These are phyloP conservation scores for Syngnathus scovelli DNA, from an alignment of 2,113 vertebrate genomes.

Conservation along the genomic window DNA sequence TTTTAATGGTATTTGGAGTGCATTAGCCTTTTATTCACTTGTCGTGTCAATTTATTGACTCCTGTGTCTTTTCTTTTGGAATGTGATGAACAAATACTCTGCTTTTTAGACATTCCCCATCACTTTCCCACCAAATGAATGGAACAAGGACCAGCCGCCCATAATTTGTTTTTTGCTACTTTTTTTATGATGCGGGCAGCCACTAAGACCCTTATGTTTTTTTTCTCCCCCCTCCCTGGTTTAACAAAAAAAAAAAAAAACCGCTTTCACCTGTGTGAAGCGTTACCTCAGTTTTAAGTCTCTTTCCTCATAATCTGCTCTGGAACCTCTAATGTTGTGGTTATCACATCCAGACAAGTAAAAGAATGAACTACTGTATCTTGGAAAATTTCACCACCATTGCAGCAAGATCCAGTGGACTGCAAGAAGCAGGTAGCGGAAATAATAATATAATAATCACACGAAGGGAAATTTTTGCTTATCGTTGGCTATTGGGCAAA, in stretches of 20 bases:
- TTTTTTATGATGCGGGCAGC: conserved; percentile 17
- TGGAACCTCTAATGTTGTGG: neutral
- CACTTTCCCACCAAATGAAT: conserved; percentile 15
- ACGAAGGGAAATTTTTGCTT: neutral
- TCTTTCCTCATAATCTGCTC: neutral
- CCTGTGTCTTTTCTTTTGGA: conserved; percentile 99
- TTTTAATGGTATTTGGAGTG: conserved; percentile 99
- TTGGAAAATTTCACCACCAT: neutral
- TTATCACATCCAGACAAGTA: neutral
- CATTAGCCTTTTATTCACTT: conserved; percentile 99
- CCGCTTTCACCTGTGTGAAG: neutral
- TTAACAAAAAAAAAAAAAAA: neutral
- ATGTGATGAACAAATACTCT: conserved; percentile 72
- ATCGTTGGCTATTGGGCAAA: neutral
- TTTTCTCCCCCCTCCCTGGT: neutral
- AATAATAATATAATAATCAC: neutral
- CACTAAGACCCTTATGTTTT: neutral
- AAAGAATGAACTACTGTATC: neutral
- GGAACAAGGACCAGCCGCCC: conserved; percentile 13
- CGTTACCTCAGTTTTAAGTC: neutral
- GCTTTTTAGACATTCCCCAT: conserved; percentile 25
- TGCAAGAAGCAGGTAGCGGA: neutral
- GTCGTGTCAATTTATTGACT: conserved; percentile 99
- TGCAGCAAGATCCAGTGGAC: conserved; percentile 8
- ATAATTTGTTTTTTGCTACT: conserved; percentile 20